Base-by-base conservation (phyloP, 1,140 invertebrate species). In the Tyrophagus putrescentiae region DNA sequence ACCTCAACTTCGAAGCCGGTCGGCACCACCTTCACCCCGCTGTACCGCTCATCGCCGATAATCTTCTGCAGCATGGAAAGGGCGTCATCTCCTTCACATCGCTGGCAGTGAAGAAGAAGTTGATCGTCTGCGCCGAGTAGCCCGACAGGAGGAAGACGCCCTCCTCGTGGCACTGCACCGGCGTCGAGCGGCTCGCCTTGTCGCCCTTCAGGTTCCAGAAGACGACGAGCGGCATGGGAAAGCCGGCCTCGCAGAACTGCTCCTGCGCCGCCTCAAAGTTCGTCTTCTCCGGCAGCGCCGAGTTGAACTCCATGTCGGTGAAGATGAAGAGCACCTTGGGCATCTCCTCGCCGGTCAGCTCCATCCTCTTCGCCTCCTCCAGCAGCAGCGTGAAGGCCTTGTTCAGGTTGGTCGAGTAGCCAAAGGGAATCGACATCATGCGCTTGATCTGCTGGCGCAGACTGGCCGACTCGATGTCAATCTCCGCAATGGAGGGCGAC, bases 191-290 rank as follows among this genome's bases (percentile, higher is more conserved):
- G n/a, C 16, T 44, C 23, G 34, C 2, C 27, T 42, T 59, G 11
- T 59, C 25, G 16, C 34, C 34, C 34, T 42, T 59, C 1, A 59
- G 23, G 50, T 59, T 59, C 57, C 57, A 59, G 23, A 59, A 59
- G 18, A 44, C 25, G 23, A 59, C 34, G 16, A 42, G 33, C 2
- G 57, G 57, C n/a, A 45, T 5, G 31, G 13, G 18, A 45, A 45
- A 59, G 25, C 57, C 57, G n/a, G 39, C 27, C 31, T 44, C 18
- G 29, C 31, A n/a, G 25, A 31, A 59, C 25, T 59, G 57, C 34
- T 23, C n/a, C 50, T 48, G 29, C 13, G 1, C 28, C 13, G 9
- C 21, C 32, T 59, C 39, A 34, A 18, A 59, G 33, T 59, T 59
- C 27, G 57, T 59, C 11, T 41, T 59, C 16, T 44, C 41, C 6